Conservation (phyloP, 2,797 vertebrate genomes). For the Macropodus opercularis region DNA sequence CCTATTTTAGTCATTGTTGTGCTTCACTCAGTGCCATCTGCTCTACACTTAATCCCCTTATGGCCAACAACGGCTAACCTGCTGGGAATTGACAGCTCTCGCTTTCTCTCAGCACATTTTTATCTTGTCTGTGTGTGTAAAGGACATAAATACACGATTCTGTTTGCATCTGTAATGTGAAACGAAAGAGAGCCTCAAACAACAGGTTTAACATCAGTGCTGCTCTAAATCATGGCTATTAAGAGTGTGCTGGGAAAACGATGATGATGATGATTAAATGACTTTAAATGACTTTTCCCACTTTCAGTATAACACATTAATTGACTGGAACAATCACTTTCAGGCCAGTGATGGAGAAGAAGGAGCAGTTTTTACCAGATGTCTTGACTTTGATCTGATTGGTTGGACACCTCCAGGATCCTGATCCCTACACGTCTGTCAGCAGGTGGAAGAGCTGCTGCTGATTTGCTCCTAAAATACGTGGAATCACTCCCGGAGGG, state of each 20-base stretch:
- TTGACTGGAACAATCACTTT: no score
- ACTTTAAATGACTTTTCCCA: no score
- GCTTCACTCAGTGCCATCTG: slow-evolving; percentile 26
- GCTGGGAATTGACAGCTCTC: slow-evolving; percentile 21
- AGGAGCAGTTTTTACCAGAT: no score
- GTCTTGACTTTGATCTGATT: no score
- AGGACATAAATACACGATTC: not conserved
- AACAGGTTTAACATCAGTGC: slow-evolving; percentile 1
- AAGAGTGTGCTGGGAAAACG: slow-evolving; percentile 10
- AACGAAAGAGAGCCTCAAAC: slow-evolving; percentile 16
- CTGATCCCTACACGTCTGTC: no score
- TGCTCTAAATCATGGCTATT: slow-evolving; percentile 15
- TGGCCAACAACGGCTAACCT: slow-evolving; percentile 30
- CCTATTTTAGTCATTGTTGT: slow-evolving; percentile 11
- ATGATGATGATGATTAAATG: no score
- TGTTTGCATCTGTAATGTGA: slow-evolving; percentile 19
- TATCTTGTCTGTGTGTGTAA: not conserved
- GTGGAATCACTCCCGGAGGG: no score
- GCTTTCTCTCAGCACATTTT: slow-evolving; percentile 5
- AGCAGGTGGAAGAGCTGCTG: no score
- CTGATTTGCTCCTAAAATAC: no score
- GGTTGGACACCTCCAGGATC: no score
- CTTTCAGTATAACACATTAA: no score
- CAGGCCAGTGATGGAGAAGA: no score
- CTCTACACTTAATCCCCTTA: slow-evolving; percentile 21